These are phyloP conservation scores for Gobius niger DNA, from an alignment of 2,113 vertebrate genomes.

Conservation along the genomic window DNA sequence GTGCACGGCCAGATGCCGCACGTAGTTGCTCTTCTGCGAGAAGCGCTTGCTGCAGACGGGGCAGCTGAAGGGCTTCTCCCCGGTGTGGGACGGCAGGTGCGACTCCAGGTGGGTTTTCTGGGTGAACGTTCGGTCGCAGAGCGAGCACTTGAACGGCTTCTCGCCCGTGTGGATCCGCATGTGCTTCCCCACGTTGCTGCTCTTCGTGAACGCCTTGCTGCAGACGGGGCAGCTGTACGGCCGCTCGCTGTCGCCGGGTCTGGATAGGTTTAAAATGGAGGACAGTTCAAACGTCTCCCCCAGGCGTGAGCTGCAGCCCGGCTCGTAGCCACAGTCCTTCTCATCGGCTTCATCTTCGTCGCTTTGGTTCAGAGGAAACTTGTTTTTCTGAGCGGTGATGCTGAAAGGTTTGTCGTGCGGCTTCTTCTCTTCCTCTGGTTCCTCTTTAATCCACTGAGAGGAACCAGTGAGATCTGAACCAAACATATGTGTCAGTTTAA, in stretches of 20 bases:
- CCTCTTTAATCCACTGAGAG: not conserved
- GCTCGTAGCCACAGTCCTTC: not conserved
- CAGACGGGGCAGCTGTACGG: not conserved
- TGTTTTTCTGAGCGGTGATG: not conserved
- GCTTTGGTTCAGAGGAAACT: not conserved
- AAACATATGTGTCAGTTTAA: too few relatives aligned
- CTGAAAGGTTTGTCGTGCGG: not conserved
- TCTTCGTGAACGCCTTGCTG: not conserved
- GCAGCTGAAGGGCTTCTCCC: not conserved
- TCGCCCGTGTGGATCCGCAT: not conserved
- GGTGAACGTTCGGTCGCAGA: not conserved
- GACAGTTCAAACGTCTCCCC: too few relatives aligned
- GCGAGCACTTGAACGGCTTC: not conserved
- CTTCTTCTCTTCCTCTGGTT: not conserved
- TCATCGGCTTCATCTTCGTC: not conserved
- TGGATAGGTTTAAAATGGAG: too few relatives aligned
- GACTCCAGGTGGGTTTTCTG: not conserved
- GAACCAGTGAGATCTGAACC: too few relatives aligned
- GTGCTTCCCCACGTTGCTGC: not conserved
- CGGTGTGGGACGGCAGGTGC: not conserved
- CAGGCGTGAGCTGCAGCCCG: not conserved
- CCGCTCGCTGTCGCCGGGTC: not conserved
- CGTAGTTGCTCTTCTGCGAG: not conserved
- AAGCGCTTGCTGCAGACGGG: not conserved
- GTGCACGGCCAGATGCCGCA: not conserved